Evolutionary conservation across 1,140 invertebrate species (phyloP).

Genomic region (Adelges cooleyi): DNA sequence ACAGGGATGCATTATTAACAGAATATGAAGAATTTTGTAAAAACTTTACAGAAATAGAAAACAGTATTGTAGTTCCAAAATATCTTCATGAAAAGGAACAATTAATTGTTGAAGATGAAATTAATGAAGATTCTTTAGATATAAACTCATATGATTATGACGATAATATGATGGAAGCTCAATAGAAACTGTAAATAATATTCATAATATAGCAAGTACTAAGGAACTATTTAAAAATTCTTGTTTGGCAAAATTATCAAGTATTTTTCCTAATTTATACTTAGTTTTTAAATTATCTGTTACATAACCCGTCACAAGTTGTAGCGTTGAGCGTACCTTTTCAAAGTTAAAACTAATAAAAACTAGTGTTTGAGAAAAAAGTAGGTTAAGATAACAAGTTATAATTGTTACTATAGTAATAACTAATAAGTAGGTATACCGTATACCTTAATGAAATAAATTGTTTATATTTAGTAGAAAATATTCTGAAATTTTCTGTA

Average conservation of each 20-base stretch:
- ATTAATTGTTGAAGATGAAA: neutral
- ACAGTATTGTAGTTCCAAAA: neutral
- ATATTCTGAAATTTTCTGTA: too few relatives aligned
- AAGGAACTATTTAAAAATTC: neutral
- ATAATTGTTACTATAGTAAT: too few relatives aligned
- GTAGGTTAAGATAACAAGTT: too few relatives aligned
- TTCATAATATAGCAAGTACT: neutral
- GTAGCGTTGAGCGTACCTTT: neutral
- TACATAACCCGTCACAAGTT: neutral
- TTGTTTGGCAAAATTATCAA: neutral
- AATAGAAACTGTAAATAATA: neutral
- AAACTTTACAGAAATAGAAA: conserved; percentile 1
- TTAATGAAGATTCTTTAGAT: neutral
- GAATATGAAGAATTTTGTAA: neutral
- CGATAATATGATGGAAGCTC: neutral
- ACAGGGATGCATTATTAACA: neutral
- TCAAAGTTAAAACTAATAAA: neutral
- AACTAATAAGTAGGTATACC: too few relatives aligned
- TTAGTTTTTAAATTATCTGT: neutral
- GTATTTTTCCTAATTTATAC: conserved; percentile 3
- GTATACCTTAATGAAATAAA: too few relatives aligned
- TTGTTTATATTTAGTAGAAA: too few relatives aligned
- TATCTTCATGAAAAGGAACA: neutral
- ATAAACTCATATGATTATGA: neutral
- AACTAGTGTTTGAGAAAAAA: too few relatives aligned